Conservation (phyloP, 2,797 vertebrate genomes). For the Falco concolor region DNA sequence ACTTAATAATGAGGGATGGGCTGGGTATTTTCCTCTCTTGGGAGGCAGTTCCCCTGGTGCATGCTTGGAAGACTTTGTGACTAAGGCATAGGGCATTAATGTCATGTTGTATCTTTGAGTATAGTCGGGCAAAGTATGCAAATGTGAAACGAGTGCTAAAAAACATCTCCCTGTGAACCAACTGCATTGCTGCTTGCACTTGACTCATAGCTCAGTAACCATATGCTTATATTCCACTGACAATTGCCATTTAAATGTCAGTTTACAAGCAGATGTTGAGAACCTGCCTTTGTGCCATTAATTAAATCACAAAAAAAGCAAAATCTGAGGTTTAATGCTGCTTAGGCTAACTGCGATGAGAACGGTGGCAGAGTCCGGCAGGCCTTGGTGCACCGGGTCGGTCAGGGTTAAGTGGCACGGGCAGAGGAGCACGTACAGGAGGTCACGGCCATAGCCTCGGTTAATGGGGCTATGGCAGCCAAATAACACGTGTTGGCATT, state of each 20-base stretch:
- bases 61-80: neutral
- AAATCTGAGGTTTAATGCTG: neutral
- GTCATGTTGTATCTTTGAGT: neutral
- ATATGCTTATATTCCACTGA: constrained; percentile 63
- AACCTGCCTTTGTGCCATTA: neutral
- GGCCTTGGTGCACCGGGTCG: neutral
- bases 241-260: constrained; percentile 73
- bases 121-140: neutral
- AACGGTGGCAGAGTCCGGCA: neutral
- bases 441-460: neutral
- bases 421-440: neutral
- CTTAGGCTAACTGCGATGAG: neutral
- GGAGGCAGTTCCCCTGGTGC: neutral
- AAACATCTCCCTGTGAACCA: neutral
- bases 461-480: neutral
- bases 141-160: neutral
- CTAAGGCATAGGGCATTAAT: neutral
- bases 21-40: neutral
- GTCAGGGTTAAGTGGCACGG: neutral
- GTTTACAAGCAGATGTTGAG: constrained; percentile 65
- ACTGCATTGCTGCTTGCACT: constrained; percentile 34
- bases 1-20: neutral
- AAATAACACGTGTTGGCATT: neutral
- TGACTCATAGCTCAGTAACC: constrained; percentile 47
- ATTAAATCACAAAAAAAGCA: constrained; percentile 20